A percentile compares a stretch with the other conserved stretches of the same genome.
phyloP scores from a whole-genome alignment of 2,888 invertebrate genomes.

The Mesochorus sp. region DNA sequence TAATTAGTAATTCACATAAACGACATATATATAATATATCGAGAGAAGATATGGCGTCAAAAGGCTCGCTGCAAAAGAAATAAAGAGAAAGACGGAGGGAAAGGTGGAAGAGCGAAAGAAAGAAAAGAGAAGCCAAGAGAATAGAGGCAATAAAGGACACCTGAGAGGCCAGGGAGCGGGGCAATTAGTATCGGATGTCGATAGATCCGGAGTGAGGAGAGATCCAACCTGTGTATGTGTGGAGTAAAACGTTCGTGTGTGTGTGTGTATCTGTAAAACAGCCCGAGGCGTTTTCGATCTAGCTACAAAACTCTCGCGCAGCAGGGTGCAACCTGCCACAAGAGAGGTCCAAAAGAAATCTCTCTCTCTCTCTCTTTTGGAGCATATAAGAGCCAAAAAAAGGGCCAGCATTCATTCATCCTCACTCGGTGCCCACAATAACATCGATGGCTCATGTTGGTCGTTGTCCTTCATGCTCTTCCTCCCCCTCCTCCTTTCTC shows the following conservation, averaged over 20 bases:
- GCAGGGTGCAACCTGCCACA: conserved; percentile 73
- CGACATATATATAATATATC: too few species aligned
- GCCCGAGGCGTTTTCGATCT: conserved; percentile 60
- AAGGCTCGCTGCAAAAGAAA: too few species aligned
- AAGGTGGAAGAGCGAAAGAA: not conserved
- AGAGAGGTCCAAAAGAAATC: conserved; percentile 69
- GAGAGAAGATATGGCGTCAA: conserved; percentile 42
- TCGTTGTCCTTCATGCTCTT: conserved; percentile 21
- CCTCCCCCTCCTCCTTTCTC: conserved; percentile 8
- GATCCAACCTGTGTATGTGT: conserved; percentile 63
- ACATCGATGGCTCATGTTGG: conserved; percentile 70
- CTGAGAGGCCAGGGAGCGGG: conserved; percentile 65
- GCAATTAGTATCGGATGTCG: conserved; percentile 80
- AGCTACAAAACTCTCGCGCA: conserved; percentile 62
- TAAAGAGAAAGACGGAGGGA: too few species aligned
- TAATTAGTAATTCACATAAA: too few species aligned
- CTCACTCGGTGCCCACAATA: conserved; percentile 63
- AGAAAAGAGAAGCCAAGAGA: conserved; percentile 43
- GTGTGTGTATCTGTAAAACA: conserved; percentile 68
- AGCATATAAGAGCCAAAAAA: conserved; percentile 54
- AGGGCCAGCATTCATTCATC: conserved; percentile 64
- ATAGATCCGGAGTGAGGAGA: conserved; percentile 65
- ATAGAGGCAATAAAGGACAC: conserved; percentile 65
- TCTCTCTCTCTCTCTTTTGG: conserved; percentile 31
- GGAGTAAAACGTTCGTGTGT: conserved; percentile 66